Base-by-base conservation (phyloP, 2,888 invertebrate species). In the Vesta saturnalis region DNA sequence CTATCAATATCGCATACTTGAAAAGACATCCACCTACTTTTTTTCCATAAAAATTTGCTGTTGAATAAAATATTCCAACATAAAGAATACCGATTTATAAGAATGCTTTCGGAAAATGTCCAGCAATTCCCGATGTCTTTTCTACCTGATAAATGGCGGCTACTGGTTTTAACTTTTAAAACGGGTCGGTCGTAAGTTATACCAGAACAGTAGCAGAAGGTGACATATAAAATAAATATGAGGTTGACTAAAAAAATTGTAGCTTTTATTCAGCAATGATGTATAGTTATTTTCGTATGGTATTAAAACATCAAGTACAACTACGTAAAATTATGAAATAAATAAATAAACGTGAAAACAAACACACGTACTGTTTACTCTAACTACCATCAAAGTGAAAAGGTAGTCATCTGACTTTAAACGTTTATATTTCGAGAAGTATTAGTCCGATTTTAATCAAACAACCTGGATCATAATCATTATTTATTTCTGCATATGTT, bases 91-190 rank as follows among this genome's bases (percentile, higher is more conserved):
- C 67, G 67, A 67, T 64, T 65, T 70, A 74, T 68, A 73, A 72
- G 73, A 76, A 76, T 74, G 72, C 73, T 71, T 71, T 75, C 74
- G 73, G 73, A 71, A 73, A 73, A 74, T 69, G 74, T 74, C 72
- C 74, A 76, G 76, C 77, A 76, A 78, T 76, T 74, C 72, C 65
- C 68, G 63, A 73, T 67, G 68, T 71, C 72, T 72, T 69, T 69
- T 67, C 70, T 78, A 75, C 76, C 77, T 79, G 78, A 79, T 77
- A 76, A 74, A 77, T 76, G 75, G 75, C 76, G 68, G 79, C 80
- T 80, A 80, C 80, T 79, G 80, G 79, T 80, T 79, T 79, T 79
- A 76, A 77, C 76, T 75, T 73, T 71, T 69, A 67, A 72, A 71
- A 64, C 64, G 61, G 64, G 62, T 65, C 67, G 63, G 64, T 60